Conservation (phyloP, 1,140 invertebrate genomes). For the Ridgeia piscesae region DNA sequence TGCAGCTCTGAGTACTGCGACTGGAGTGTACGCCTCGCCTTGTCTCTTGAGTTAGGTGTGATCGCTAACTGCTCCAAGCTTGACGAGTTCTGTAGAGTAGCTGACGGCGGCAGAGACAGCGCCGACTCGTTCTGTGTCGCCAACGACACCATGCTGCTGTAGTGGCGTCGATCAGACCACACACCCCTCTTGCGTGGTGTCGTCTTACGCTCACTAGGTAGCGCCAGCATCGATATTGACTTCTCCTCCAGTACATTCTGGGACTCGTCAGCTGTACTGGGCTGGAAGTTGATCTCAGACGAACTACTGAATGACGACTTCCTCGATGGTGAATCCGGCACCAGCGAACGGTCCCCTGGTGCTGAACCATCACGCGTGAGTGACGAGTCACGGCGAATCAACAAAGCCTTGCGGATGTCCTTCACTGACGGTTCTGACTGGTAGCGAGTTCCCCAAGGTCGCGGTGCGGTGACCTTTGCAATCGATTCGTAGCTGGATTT, state of each 20-base stretch:
- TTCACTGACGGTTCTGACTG: conserved; percentile 1
- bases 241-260: conserved; percentile 20
- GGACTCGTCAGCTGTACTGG: conserved; percentile 7
- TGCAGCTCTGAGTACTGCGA: conserved; percentile 21
- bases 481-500: neutral
- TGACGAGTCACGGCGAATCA: neutral
- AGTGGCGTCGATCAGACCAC: neutral
- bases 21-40: conserved; percentile 39
- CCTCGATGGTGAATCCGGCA: neutral
- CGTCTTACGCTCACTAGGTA: conserved; percentile 10
- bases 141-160: neutral
- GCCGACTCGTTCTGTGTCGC: neutral
- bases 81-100: neutral
- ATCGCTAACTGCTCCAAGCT: neutral
- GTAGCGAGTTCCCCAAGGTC: neutral
- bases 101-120: neutral
- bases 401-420: neutral
- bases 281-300: conserved; percentile 14
- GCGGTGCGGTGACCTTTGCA: neutral
- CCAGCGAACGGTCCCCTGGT: neutral
- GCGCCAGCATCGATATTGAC: conserved; percentile 20
- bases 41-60: conserved; percentile 28
- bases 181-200: neutral
- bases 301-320: neutral
- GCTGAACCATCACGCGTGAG: neutral